These are phyloP conservation scores for Paracyclopina nana DNA, from an alignment of 1,140 invertebrate genomes.

Conservation along the genomic window DNA sequence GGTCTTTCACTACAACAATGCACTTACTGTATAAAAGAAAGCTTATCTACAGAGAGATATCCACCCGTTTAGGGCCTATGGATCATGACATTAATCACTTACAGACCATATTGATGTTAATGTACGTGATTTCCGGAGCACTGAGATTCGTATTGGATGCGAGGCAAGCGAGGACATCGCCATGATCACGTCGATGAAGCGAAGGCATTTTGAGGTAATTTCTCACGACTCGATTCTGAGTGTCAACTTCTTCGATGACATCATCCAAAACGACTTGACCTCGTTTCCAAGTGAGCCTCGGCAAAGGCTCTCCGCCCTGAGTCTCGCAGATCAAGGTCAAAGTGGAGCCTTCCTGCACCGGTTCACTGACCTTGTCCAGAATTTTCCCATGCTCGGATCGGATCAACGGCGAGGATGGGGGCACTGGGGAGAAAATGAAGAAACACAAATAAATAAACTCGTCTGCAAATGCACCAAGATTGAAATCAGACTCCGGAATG, in stretches of 20 bases:
- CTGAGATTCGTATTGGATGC: constrained; percentile 65
- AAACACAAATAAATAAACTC: no score
- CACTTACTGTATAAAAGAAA: no score
- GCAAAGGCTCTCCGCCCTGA: constrained; percentile 5
- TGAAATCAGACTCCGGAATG: no score
- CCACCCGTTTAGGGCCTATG: no score
- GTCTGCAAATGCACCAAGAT: no score
- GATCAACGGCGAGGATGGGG: neutral
- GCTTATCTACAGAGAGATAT: no score
- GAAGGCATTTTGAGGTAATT: constrained; percentile 41
- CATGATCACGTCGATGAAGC: constrained; percentile 48
- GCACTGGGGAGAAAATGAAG: no score
- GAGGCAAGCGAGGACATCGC: constrained; percentile 60
- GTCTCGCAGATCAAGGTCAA: constrained; percentile 5
- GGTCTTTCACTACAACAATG: no score
- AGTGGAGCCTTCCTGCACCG: constrained; percentile 6
- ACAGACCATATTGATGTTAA: constrained; percentile 24
- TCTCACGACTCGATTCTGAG: neutral
- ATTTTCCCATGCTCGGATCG: neutral
- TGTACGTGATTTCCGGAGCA: constrained; percentile 33
- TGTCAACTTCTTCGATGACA: constrained; percentile 10
- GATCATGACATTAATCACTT: constrained; percentile 18
- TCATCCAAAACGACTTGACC: constrained; percentile 4
- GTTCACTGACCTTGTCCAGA: neutral
- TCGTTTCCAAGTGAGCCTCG: constrained; percentile 1